phyloP scores from a whole-genome alignment of 2,797 vertebrate species.

The Delichon dasypus region DNA sequence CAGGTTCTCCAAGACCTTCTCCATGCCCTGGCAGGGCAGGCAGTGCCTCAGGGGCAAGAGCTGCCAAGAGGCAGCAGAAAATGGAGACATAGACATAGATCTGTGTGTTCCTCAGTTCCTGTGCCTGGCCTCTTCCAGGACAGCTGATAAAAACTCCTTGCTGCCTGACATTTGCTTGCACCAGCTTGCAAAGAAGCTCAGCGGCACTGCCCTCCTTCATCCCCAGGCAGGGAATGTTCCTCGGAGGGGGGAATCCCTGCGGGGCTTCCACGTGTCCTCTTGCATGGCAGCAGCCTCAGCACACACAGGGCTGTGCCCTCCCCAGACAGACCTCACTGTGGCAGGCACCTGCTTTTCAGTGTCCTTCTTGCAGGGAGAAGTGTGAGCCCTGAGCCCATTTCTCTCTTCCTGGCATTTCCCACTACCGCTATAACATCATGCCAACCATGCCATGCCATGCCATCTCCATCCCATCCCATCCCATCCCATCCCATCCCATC shows the following conservation, averaged over 20 bases:
- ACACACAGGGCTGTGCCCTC: neutral
- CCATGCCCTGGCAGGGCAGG: neutral
- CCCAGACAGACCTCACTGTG: neutral
- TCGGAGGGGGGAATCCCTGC: neutral
- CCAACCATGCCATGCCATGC: neutral
- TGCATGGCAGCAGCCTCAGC: neutral
- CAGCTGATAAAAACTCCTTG: neutral
- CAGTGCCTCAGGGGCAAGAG: neutral
- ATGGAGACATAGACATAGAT: neutral
- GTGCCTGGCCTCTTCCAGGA: neutral
- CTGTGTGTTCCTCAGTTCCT: neutral
- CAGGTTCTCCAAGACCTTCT: neutral
- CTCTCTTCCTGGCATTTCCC: neutral
- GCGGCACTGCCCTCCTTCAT: neutral
- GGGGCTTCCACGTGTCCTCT: neutral
- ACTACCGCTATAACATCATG: neutral
- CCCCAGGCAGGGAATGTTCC: neutral
- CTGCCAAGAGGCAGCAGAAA: neutral
- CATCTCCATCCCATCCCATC: neutral
- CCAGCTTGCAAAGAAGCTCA: neutral
- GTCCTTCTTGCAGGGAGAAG: neutral
- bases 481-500: neutral
- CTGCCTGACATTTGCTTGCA: neutral
- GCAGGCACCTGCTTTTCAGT: neutral
- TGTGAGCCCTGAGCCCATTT: fast-evolving